phyloP scores from a whole-genome alignment of 1,140 invertebrate genomes.

The Spodoptera frugiperda region DNA sequence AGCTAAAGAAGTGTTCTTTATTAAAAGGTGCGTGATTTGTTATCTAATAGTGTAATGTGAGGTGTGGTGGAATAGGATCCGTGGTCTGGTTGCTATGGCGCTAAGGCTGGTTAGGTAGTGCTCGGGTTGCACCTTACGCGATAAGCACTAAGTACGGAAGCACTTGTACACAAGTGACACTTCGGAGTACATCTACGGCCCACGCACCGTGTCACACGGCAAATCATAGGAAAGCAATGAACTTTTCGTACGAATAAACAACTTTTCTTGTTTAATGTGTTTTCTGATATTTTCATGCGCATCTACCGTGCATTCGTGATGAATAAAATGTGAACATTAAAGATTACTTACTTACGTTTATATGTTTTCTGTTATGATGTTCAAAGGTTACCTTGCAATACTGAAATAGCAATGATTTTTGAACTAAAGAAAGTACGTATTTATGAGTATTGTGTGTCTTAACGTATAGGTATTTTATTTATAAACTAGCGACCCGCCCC shows the following conservation, averaged over 20 bases:
- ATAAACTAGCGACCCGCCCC: too few species aligned
- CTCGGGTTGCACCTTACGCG: slow-evolving; percentile 42
- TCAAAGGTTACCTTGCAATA: too few species aligned
- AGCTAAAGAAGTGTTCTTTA: slow-evolving; percentile 7
- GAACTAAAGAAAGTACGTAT: too few species aligned
- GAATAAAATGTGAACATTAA: too few species aligned
- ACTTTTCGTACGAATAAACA: neutral
- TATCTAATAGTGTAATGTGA: slow-evolving; percentile 52
- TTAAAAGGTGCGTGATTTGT: slow-evolving; percentile 9
- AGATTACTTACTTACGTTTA: too few species aligned
- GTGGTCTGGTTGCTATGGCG: slow-evolving; percentile 55
- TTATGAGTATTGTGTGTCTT: too few species aligned
- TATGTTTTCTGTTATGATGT: too few species aligned
- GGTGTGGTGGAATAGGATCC: slow-evolving; percentile 43
- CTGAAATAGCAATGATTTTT: too few species aligned
- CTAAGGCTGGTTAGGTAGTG: slow-evolving; percentile 27
- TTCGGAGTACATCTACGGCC: neutral
- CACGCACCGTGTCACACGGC: neutral
- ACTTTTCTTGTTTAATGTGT: neutral
- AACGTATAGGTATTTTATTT: too few species aligned
- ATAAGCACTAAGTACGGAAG: slow-evolving; percentile 45
- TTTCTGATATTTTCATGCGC: neutral
- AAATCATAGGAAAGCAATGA: neutral
- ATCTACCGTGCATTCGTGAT: too few species aligned
- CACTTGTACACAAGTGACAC: neutral